Evolutionary conservation across 1,140 invertebrate species (phyloP), one percentile per base, ranked within the genome.

Genomic region (Halyomorpha halys): DNA sequence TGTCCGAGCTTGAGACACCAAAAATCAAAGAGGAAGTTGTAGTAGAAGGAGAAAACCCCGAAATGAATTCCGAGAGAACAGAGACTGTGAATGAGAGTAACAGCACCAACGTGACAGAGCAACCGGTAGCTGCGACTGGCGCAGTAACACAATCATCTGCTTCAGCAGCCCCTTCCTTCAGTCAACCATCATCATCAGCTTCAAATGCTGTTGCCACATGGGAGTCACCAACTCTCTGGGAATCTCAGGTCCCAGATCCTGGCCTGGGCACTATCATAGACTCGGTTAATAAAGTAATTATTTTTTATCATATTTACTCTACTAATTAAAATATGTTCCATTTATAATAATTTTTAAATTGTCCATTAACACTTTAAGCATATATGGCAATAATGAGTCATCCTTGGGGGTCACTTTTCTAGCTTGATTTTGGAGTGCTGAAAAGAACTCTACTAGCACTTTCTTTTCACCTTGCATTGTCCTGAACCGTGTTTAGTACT

Each of bases 261-360:
- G 69, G 69, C 44, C 60, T 71, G 0, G 70, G 70, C 19, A 68
- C 70, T 23, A 70, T 71, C 44, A 56, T 71, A 8, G 69, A 70
- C 27, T 70, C 70, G 25, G 70, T 71, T 45, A 71, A 71, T 62
- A 68, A 71, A 64, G 70, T 69, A 53, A 65, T 45, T 39, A 39
- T 11, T 11, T 39, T 6, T 39, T 39, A 39, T 39, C 13, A 39
- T n/a, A n/a, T n/a, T n/a, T n/a, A n/a, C n/a, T n/a, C n/a, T n/a
- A n/a, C 3, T 30, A 8, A 8, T 30, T 30, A 30, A 30, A 30
- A 30, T 3, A 30, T 30, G 8, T 30, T 30, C 8, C 27, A 30
- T 4, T 30, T 30, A 30, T 3, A 30, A 30, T 30, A 4, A 30
- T 4, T 30, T 4, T 30, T 30, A 30, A 30, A 30, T n/a, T n/a